phyloP scores from a whole-genome alignment of 2,888 invertebrate species.

The Argyra leucocephala region DNA sequence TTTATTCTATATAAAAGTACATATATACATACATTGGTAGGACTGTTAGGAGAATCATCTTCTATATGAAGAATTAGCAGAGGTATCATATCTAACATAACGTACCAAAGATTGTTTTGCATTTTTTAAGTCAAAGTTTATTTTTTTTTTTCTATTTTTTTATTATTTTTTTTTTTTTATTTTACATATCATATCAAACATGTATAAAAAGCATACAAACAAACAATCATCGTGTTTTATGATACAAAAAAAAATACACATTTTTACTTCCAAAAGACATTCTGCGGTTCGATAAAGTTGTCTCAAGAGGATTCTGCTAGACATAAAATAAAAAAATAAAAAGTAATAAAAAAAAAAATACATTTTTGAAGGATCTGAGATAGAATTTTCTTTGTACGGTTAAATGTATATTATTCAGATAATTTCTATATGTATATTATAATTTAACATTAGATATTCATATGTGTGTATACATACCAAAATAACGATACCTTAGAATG shows the following conservation, averaged over 20 bases:
- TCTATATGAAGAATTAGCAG: too few relatives aligned
- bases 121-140: neutral
- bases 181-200: too few relatives aligned
- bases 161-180: too few relatives aligned
- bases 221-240: too few relatives aligned
- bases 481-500: neutral
- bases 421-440: neutral
- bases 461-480: neutral
- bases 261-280: neutral
- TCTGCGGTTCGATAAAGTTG: constrained; percentile 8
- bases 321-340: too few relatives aligned
- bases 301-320: constrained; percentile 11
- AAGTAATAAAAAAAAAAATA: neutral
- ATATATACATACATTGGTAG: too few relatives aligned
- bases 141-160: neutral
- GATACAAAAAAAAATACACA: too few relatives aligned
- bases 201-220: too few relatives aligned
- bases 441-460: neutral
- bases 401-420: neutral
- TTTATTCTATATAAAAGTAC: neutral
- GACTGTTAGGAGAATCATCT: too few relatives aligned
- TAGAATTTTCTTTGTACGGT: neutral
- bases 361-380: neutral
- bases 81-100: too few relatives aligned
- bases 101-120: neutral